Base-by-base conservation (phyloP, 2,888 invertebrate genomes). In the Eupsilia transversa region DNA sequence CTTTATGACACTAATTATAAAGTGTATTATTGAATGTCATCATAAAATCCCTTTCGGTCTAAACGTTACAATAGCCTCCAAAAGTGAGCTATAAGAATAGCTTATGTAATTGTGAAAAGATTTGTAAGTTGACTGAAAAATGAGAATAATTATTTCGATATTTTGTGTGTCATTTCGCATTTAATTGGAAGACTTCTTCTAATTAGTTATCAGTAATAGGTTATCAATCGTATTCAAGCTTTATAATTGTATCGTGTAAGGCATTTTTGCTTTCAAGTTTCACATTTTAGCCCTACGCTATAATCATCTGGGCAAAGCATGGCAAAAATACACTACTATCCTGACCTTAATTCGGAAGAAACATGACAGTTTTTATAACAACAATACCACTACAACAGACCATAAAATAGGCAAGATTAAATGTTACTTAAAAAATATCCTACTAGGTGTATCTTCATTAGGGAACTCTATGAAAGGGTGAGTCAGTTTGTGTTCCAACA, bases 391-490 rank as follows among this genome's bases (percentile, higher is more conserved):
- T 64, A 77, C 71, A 82, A 73, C 63, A 49, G 10, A 46, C 56
- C 41, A 82, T 12, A 27, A 57, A 52, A 64, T 68, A 84, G 83
- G 92, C 91, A 92, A 92, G 91, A 89, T 65, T 67, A 80, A 61
- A 65, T 6, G 2, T 74, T 90, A 95, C 87, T 96, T 96, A 90
- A 96, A 96, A 84, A 96, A 96, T 95, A 96, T 96, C 80, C 96
- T 94, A 89, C 94, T 95, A 1, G 96, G 96, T 35, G 92, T 95
- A 86, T 96, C 96, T 35, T 96, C 96, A 72, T 95, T 96, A 2
- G 96, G 94, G 68, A 96, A 95, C 80, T 95, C 96, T 66, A 96
- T 96, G 77, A 96, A 96, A 0, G 96, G 96, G 73, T 96, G 96
- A 0, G 94, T 95, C 65, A 93, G 92, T 89, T 96, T 96, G 74